A percentile compares a stretch with the other conserved stretches of the same genome.
phyloP scores from a whole-genome alignment of 2,113 vertebrate genomes.

The Furnarius figulus region DNA sequence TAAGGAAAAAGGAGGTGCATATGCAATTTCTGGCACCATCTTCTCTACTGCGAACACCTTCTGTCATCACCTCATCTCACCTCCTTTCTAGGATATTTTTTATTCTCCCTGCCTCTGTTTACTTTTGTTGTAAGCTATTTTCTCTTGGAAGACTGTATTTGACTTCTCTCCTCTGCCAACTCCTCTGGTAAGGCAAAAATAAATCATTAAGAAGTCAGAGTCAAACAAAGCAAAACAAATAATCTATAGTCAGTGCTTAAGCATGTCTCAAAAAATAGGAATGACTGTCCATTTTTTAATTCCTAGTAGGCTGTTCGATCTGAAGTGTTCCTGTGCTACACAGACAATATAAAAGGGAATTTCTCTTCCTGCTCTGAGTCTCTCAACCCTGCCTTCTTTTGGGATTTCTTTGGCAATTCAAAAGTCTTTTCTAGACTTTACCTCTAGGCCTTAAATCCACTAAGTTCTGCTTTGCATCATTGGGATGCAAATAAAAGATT shows the following conservation, averaged over 20 bases:
- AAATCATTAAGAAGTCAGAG: not conserved
- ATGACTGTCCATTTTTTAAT: not conserved
- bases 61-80: not conserved
- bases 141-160: not conserved
- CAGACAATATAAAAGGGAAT: not conserved
- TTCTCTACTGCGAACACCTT: not conserved
- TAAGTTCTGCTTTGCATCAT: not conserved
- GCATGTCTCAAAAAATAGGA: not conserved
- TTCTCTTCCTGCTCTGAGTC: not conserved
- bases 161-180: not conserved
- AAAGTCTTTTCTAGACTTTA: not conserved
- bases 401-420: not conserved
- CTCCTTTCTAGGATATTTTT: not conserved
- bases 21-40: not conserved
- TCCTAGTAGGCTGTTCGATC: not conserved
- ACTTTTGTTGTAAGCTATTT: not conserved
- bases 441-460: not conserved
- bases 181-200: not conserved
- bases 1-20: not conserved
- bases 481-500: not conserved
- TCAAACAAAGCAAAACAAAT: constrained; percentile 20
- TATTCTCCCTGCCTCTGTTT: not conserved
- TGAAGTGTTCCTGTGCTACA: not conserved
- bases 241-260: not conserved
- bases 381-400: not conserved